These are phyloP conservation scores for Psilopsiagon aurifrons DNA, from an alignment of 2,113 vertebrate genomes.

Conservation along the genomic window DNA sequence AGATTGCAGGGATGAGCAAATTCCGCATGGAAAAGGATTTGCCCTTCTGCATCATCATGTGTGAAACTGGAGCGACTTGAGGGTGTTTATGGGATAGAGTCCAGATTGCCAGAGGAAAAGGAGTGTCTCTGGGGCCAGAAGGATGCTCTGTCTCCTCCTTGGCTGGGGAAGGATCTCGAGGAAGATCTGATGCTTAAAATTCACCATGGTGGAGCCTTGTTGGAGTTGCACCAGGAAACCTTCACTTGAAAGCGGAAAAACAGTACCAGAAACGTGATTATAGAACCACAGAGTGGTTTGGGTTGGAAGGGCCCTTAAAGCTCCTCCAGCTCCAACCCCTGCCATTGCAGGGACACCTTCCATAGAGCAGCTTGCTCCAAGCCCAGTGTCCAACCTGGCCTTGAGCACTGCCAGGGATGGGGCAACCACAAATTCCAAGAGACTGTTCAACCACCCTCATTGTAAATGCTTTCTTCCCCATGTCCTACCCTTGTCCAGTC, in stretches of 20 bases:
- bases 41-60: rapidly evolving
- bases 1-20: neutral
- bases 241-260: neutral
- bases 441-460: neutral
- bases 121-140: neutral
- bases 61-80: rapidly evolving
- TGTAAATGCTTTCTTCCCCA: neutral
- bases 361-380: neutral
- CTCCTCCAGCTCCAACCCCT: neutral
- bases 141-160: neutral
- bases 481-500: neutral
- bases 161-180: neutral
- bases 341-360: neutral
- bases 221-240: neutral
- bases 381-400: too few relatives aligned
- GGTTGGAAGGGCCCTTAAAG: neutral
- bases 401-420: neutral
- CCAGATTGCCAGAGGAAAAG: neutral
- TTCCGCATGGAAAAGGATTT: rapidly evolving
- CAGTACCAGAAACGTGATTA: neutral
- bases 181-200: neutral
- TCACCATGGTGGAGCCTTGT: neutral
- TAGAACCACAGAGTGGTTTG: neutral
- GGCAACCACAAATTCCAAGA: neutral
- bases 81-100: neutral